Base-by-base conservation (phyloP, 2,888 invertebrate genomes). In the Sphaeridia pumilis region DNA sequence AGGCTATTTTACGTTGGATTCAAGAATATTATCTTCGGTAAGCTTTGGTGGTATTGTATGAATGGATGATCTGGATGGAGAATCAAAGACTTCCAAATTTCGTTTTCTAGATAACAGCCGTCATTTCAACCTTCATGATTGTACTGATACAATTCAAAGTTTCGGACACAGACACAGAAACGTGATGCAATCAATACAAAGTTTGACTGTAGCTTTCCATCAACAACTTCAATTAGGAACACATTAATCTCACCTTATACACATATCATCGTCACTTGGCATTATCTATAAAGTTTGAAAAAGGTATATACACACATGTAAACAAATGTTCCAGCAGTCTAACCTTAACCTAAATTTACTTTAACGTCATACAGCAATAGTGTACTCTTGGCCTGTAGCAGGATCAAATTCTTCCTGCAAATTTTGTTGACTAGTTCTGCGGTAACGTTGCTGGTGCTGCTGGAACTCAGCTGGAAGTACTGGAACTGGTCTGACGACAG, bases 331-430 rank as follows among this genome's bases (percentile, higher is more conserved):
- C n/a, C n/a, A n/a, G n/a, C n/a, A 31, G 31, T 14, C 31, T 31
- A 31, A 31, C 31, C 31, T 31, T 31, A 31, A 14, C 31, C 31
- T 31, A 31, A n/a, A 31, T 31, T 31, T 31, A 31, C 10, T 7
- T 31, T 38, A 38, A 17, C 38, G 38, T 38, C 38, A 38, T 38
- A 49, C 49, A 27, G 49, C 49, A 31, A 49, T 49, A 5, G 49
- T 49, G 22, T 49, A 49, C 21, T 49, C 49, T 41, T 49, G 49
- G 42, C 42, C 31, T 24, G 28, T 22, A 14, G 22, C 10, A 42
- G 34, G 25, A 24, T 43, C 34, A 2, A 28, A 21, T 20, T 49
- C 41, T 5, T 24, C 34, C n/a, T n/a, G n/a, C n/a, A n/a, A n/a
- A n/a, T n/a, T n/a, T n/a, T n/a, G n/a, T n/a, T n/a, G n/a, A n/a